A percentile compares a stretch with the other conserved stretches of the same genome.
Evolutionary conservation across 2,888 invertebrate genomes (phyloP).

Genomic region (Disparrhopalites patrizii): DNA sequence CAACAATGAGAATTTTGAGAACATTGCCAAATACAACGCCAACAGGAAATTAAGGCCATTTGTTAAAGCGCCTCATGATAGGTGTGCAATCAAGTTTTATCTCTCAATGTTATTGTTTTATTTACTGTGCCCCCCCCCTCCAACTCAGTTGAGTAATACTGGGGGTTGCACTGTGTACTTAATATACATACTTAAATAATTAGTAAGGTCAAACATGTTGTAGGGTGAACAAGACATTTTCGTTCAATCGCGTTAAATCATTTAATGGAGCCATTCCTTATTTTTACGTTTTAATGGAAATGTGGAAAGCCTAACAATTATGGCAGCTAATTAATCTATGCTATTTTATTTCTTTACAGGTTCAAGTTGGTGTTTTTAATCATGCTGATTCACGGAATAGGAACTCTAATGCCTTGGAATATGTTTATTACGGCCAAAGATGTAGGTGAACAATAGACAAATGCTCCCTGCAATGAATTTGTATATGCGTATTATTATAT

Average conservation of each 20-base stretch:
- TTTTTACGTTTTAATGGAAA: no score
- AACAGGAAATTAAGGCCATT: conserved; percentile 47
- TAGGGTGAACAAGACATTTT: no score
- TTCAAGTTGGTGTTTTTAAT: conserved; percentile 80
- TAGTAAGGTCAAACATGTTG: no score
- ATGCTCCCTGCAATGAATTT: background rate
- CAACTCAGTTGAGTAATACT: no score
- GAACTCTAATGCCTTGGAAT: conserved; percentile 95
- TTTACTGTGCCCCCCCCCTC: no score
- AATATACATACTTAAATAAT: no score
- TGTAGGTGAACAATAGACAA: conserved; percentile 56
- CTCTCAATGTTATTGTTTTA: no score
- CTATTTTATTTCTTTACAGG: conserved; percentile 51
- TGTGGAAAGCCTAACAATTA: no score
- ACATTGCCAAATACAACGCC: conserved; percentile 47
- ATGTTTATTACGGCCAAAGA: conserved; percentile 95
- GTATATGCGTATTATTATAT: background rate
- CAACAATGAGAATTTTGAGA: conserved; percentile 46
- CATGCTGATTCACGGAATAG: conserved; percentile 87
- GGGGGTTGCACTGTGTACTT: no score
- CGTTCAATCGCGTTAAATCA: no score
- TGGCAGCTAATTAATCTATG: background rate
- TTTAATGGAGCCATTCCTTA: no score
- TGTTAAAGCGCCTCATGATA: conserved; percentile 47
- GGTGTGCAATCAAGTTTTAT: conserved; percentile 28